A percentile compares a stretch with the other conserved stretches of the same genome.
These are phyloP conservation scores for Decapterus maruadsi DNA, from an alignment of 2,797 vertebrate species.

Conservation along the genomic window DNA sequence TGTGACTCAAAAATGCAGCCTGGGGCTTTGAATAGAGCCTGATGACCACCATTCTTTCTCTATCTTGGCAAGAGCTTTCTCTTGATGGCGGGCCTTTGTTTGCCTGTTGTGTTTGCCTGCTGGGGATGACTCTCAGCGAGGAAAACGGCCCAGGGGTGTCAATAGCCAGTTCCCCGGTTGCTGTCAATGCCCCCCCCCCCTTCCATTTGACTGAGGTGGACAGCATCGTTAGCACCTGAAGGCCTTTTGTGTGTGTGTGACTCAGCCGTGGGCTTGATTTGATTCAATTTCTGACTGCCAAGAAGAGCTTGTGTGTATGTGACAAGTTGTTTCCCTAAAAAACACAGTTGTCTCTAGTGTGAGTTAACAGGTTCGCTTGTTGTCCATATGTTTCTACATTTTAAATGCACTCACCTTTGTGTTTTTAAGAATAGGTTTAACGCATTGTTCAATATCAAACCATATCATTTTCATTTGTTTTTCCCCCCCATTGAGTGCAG, in stretches of 20 bases:
- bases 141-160: conserved; percentile 77
- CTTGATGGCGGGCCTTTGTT: conserved; percentile 78
- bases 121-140: conserved; percentile 66
- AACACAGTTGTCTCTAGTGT: not conserved
- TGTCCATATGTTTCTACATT: not conserved
- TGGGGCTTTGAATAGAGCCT: conserved; percentile 64
- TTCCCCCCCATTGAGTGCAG: not conserved
- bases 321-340: conserved; percentile 45
- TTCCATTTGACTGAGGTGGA: conserved; percentile 60
- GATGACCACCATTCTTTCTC: conserved; percentile 44
- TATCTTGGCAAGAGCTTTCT: conserved; percentile 51
- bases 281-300: conserved; percentile 53
- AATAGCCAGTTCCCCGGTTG: conserved; percentile 61
- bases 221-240: conserved; percentile 71
- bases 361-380: not conserved
- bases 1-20: conserved; percentile 52
- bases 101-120: conserved; percentile 75
- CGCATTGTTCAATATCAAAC: conserved; percentile 10
- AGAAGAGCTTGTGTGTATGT: conserved; percentile 53
- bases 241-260: conserved; percentile 58
- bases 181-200: conserved; percentile 46
- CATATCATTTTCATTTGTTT: not conserved
- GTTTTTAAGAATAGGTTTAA: not conserved
- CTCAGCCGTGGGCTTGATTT: conserved; percentile 61
- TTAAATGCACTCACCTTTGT: conserved; percentile 1